Percentiles rank a stretch among this genome's conserved stretches.
Evolutionary conservation across 1,140 invertebrate genomes (phyloP).

Genomic region (Eurytemora carolleeae): DNA sequence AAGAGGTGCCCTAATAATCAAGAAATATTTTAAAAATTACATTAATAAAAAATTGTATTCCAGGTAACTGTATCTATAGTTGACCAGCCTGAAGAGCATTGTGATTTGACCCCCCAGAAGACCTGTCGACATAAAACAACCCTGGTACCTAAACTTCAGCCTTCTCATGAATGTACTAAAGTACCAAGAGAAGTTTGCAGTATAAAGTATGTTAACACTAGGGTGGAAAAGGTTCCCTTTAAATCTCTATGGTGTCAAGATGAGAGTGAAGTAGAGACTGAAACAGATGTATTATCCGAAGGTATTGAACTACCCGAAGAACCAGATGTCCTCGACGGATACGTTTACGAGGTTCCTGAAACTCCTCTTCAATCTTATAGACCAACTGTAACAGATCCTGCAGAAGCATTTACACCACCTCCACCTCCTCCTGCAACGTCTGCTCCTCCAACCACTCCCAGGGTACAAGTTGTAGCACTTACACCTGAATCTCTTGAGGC

Average conservation of each 20-base stretch:
- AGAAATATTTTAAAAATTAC: no score
- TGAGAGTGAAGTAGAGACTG: neutral
- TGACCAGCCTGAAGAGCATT: neutral
- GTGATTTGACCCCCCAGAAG: neutral
- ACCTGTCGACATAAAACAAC: neutral
- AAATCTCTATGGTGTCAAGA: neutral
- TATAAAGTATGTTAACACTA: neutral
- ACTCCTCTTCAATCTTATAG: neutral
- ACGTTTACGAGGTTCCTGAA: neutral
- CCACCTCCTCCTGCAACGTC: no score
- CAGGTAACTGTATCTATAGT: neutral
- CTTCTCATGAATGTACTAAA: neutral
- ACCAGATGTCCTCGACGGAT: neutral
- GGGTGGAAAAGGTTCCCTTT: neutral
- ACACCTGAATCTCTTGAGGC: neutral
- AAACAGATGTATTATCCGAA: neutral
- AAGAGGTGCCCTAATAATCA: no score
- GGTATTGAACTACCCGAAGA: neutral
- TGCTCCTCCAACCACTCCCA: neutral
- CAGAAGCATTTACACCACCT: no score
- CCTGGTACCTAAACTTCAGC: neutral
- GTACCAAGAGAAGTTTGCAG: neutral
- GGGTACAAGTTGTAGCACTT: neutral
- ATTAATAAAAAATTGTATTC: no score
- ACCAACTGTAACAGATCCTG: neutral